These are phyloP conservation scores for Megalopta genalis DNA, from an alignment of 1,140 invertebrate genomes.

Conservation along the genomic window DNA sequence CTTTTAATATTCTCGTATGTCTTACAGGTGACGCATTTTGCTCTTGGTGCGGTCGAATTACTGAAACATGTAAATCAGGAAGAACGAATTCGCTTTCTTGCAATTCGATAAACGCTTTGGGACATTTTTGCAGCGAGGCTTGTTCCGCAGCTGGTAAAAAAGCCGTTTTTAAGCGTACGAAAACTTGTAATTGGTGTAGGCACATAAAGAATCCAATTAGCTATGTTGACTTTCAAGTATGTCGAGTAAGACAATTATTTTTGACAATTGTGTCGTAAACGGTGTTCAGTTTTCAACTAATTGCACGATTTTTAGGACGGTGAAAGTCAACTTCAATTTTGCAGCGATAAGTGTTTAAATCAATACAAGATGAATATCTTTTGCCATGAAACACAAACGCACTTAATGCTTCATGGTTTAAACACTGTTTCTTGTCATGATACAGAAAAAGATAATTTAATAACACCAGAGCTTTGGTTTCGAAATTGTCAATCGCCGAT, in stretches of 20 bases:
- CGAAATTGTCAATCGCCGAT: conserved; percentile 87
- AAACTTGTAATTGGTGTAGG: conserved; percentile 96
- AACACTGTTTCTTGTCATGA: conserved; percentile 77
- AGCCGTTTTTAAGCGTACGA: conserved; percentile 93
- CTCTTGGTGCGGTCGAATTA: conserved; percentile 70
- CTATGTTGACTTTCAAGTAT: conserved; percentile 90
- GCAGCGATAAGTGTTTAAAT: conserved; percentile 94
- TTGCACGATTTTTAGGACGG: conserved; percentile 83
- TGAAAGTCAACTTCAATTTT: conserved; percentile 89
- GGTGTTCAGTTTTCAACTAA: neutral
- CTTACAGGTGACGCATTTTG: conserved; percentile 67
- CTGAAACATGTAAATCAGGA: conserved; percentile 67
- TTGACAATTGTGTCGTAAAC: too few species aligned
- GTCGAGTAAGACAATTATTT: neutral
- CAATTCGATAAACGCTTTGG: conserved; percentile 60
- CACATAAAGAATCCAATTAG: conserved; percentile 94
- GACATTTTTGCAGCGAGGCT: conserved; percentile 87
- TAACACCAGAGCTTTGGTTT: conserved; percentile 93
- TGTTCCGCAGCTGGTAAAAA: conserved; percentile 93
- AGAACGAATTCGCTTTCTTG: conserved; percentile 57
- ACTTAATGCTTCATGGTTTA: conserved; percentile 87
- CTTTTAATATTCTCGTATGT: neutral
- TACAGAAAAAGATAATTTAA: conserved; percentile 80
- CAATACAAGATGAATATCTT: conserved; percentile 98
- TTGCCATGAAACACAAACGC: conserved; percentile 93